Evolutionary conservation across 2,113 vertebrate species (phyloP).

Genomic region (Elephas maximus): DNA sequence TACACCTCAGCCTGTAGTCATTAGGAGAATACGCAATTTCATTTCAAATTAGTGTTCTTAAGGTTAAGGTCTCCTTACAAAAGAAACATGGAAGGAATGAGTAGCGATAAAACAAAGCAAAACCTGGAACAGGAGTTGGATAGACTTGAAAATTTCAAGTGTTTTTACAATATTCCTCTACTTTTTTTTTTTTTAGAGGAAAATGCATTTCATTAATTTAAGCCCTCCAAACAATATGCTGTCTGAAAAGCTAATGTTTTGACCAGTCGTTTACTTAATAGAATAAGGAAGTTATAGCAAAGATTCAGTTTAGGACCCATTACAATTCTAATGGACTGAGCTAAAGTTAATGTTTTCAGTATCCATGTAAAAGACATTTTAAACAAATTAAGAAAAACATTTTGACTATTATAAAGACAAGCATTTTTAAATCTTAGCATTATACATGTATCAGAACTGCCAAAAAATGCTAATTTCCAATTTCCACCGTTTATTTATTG

Average conservation of each 20-base stretch:
- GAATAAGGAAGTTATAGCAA: slow-evolving; percentile 9
- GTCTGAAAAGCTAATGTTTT: slow-evolving; percentile 32
- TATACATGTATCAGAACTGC: not conserved
- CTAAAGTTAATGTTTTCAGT: slow-evolving; percentile 37
- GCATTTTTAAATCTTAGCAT: not conserved
- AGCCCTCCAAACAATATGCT: slow-evolving; percentile 7
- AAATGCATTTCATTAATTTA: slow-evolving; percentile 43
- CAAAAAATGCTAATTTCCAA: not conserved
- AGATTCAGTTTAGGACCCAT: not conserved
- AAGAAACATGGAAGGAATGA: slow-evolving; percentile 23
- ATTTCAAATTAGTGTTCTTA: slow-evolving; percentile 20
- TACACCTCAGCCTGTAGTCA: slow-evolving; percentile 55
- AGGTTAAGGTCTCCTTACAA: slow-evolving; percentile 47
- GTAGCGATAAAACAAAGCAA: not conserved
- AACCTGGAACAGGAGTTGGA: not conserved
- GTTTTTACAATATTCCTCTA: slow-evolving; percentile 20
- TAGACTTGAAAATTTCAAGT: slow-evolving; percentile 48
- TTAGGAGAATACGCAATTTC: not conserved
- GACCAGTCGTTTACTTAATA: not conserved
- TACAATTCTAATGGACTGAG: not conserved
- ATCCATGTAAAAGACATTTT: not conserved
- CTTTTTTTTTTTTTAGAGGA: not conserved
- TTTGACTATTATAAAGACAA: not conserved
- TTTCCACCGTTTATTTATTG: not conserved
- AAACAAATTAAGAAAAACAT: not conserved